Evolutionary conservation across 2,888 invertebrate species (phyloP).

Genomic region (Agonopterix subpropinquella): DNA sequence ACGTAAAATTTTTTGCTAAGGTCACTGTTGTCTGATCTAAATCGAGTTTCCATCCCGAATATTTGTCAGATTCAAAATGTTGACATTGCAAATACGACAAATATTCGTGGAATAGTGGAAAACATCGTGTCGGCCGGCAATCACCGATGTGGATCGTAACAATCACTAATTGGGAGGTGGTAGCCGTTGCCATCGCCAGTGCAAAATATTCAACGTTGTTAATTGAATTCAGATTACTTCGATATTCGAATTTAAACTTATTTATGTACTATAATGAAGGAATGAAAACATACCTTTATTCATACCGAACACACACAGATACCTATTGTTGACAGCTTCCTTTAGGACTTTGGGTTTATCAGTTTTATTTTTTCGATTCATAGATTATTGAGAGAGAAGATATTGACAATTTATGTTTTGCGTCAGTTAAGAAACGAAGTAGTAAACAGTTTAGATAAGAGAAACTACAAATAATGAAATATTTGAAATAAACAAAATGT

Average conservation of each 20-base stretch:
- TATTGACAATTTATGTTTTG: no score
- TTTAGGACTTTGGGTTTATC: no score
- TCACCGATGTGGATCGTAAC: slow-evolving; percentile 16
- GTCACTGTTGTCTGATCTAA: background rate
- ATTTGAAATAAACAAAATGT: no score
- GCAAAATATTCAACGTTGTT: background rate
- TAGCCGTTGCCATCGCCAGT: slow-evolving; percentile 1
- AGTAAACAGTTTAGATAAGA: no score
- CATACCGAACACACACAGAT: no score
- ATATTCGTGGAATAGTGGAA: background rate
- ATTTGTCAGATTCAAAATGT: background rate
- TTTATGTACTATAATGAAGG: background rate
- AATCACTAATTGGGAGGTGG: slow-evolving; percentile 21
- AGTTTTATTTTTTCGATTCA: no score
- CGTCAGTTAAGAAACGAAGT: no score
- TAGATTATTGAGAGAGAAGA: no score
- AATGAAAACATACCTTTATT: background rate
- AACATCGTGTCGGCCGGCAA: slow-evolving; percentile 18
- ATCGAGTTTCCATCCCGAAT: background rate
- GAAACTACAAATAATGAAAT: no score
- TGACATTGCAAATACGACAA: background rate
- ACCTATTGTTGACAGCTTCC: no score
- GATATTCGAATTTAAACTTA: background rate
- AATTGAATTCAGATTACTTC: background rate
- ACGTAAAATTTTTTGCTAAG: background rate